phyloP scores from a whole-genome alignment of 2,797 vertebrate genomes.

The Leptoclinus maculatus region DNA sequence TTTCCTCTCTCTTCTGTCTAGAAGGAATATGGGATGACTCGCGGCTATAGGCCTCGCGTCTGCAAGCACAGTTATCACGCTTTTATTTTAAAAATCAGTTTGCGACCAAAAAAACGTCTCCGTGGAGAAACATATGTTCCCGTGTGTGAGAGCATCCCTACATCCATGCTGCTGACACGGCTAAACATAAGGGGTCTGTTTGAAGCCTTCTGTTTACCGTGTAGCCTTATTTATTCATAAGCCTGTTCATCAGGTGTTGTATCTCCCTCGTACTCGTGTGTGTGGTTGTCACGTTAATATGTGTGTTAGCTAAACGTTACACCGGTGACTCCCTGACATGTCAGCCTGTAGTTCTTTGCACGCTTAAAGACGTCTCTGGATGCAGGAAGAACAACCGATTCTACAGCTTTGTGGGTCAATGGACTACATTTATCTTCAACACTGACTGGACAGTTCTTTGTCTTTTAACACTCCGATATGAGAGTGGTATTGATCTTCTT shows the following conservation, averaged over 20 bases:
- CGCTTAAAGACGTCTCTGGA: too few species aligned
- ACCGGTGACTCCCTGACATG: too few species aligned
- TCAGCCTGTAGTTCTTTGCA: too few species aligned
- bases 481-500: background rate
- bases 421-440: background rate
- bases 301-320: too few species aligned
- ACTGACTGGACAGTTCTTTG: background rate
- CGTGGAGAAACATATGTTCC: background rate
- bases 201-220: background rate
- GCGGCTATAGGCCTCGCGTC: background rate
- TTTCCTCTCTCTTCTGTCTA: background rate
- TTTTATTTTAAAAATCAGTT: constrained; percentile 10
- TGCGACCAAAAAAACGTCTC: background rate
- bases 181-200: background rate
- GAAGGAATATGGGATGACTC: background rate
- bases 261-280: too few species aligned
- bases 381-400: too few species aligned
- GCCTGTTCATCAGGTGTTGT: too few species aligned
- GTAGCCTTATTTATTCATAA: background rate
- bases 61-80: background rate
- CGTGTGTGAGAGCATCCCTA: background rate
- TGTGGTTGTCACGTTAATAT: too few species aligned
- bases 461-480: background rate
- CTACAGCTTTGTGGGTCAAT: background rate
- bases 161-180: background rate